Base-by-base conservation (phyloP, 2,113 vertebrate genomes). In the Neodon shergylaensis region DNA sequence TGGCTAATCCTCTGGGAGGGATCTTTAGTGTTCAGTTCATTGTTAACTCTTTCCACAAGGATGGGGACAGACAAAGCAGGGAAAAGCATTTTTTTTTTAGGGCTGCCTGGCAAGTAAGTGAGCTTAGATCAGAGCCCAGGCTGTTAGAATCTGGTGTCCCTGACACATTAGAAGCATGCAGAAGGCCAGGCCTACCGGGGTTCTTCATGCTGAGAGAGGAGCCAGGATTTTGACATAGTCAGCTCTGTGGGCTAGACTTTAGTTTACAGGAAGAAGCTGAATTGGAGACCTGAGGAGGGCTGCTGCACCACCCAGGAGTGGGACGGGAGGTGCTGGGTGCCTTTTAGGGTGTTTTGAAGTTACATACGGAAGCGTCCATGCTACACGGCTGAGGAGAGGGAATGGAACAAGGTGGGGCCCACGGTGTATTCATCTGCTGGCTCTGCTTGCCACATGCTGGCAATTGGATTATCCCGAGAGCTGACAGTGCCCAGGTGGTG, bases 121-220 rank as follows among this genome's bases (percentile, higher is more conserved):
- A 93, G 39, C 76, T 47, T 79, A 58, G 44, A 85, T 79, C 49
- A 79, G 89, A 94, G 58, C 36, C 58, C 7, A 94, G 93, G 17
- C 39, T 47, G 3, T 83, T 74, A 92, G 47, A 49, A 26, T 68
- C 49, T 49, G 31, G 58, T 9, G 2, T 72, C 42, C 26, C 19
- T 61, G 8, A 84, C 70, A 63, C 44, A 33, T 79, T 28, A 72
- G 88, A 72, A 58, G 49, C 14, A 63, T 1, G 36, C 9, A n/a
- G 33, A 28, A n/a, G 52, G 42, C 4, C 33, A n/a, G 52, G 19
- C 78, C 39, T 2, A 74, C 63, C 49, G n/a, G 58, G 78, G n/a
- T 33, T 82, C 68, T 85, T 58, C 42, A 16, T 39, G 42, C 44
- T 33, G 61, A 79, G 52, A 54, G n/a, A 61, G 63, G n/a, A 86